A percentile compares a stretch with the other conserved stretches of the same genome.
Conservation (phyloP, 2,888 invertebrate species). For the Oasisia sp. region DNA sequence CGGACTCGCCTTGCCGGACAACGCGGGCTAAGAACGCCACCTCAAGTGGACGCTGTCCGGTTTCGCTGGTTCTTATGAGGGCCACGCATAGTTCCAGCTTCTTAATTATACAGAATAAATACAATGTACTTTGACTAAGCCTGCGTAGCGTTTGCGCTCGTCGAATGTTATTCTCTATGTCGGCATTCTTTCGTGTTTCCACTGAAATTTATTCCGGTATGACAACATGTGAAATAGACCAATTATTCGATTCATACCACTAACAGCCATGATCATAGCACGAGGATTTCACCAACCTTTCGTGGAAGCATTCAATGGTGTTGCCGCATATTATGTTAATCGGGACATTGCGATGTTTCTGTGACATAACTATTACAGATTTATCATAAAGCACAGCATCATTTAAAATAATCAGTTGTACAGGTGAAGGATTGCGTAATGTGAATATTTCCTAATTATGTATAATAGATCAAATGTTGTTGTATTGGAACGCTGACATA, state of each 20-base stretch:
- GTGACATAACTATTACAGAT: background rate
- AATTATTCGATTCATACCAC: background rate
- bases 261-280: background rate
- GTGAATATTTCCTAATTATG: background rate
- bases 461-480: background rate
- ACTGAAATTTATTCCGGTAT: background rate
- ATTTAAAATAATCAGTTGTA: background rate
- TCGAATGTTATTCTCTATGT: background rate
- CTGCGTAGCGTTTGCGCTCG: background rate
- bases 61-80: background rate
- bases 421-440: background rate
- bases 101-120: slow-evolving; percentile 6
- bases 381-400: background rate
- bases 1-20: background rate
- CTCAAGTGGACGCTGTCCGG: background rate
- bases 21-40: background rate
- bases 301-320: background rate
- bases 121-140: background rate
- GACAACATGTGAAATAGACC: background rate
- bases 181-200: background rate
- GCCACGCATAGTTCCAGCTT: background rate
- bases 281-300: background rate
- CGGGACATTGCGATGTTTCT: background rate
- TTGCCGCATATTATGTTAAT: background rate
- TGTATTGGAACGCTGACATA: background rate